Base-by-base conservation (phyloP, 2,888 invertebrate species). In the Coleophora deauratella region DNA sequence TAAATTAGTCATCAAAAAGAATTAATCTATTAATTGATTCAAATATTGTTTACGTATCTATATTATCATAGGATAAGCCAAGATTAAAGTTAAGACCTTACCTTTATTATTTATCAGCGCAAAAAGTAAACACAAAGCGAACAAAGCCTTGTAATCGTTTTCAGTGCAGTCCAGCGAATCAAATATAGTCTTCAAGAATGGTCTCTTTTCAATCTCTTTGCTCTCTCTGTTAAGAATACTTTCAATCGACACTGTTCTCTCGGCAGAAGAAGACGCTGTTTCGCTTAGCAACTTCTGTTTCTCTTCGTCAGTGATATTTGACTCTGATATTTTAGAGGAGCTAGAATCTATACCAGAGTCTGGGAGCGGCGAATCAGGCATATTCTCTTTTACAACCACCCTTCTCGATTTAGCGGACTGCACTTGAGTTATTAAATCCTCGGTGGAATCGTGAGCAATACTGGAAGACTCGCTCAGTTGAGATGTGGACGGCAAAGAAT, bases 51-150 rank as follows among this genome's bases (percentile, higher is more conserved):
- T 21, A 21, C 21, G 6, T 4, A 21, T 21, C 21, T n/a, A n/a
- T n/a, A n/a, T n/a, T n/a, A n/a, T n/a, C n/a, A n/a, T n/a, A n/a
- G n/a, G n/a, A 21, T 6, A 21, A 21, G 21, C 21, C 6, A n/a
- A 21, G 21, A 21, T 21, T 21, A 21, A 6, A 21, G 6, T 21
- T 21, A 21, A 6, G 10, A 31, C 31, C 77, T 77, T 80, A 98
- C 99, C 98, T 91, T 91, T 90, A 82, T 99, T 99, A 69, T 94
- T 94, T 45, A 94, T 94, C 76, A 99, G 89, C 10, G 98, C 97
- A 72, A 97, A 97, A 33, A 99, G 88, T 45, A 99, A 87, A 75
- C 97, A 96, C 11, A 99, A 86, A 3, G 94, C 93, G 72, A 98
- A 95, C 45, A 99, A 85, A 6, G 98, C 93, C 35, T 94, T 90